Percentiles rank a stretch among this genome's conserved stretches.
Evolutionary conservation across 2,797 vertebrate species (phyloP).

Genomic region (Onychomys leucogaster): DNA sequence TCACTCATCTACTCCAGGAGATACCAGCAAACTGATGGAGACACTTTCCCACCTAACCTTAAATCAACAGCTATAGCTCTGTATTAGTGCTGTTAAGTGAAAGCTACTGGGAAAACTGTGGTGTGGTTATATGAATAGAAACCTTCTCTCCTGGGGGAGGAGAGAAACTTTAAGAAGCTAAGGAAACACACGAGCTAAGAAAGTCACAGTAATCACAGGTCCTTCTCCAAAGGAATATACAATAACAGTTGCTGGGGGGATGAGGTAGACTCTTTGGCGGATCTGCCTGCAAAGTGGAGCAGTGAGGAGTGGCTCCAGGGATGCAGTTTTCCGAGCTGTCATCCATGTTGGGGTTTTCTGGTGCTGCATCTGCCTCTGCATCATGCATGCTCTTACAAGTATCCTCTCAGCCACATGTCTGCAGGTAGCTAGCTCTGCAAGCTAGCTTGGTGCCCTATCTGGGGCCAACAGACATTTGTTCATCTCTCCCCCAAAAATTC

Average conservation of each 20-base stretch:
- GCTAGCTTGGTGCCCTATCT: neutral
- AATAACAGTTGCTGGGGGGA: neutral
- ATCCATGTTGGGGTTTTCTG: neutral
- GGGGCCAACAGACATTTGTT: neutral
- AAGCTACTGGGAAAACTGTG: neutral
- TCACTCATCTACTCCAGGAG: neutral
- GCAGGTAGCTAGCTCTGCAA: neutral
- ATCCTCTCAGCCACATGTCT: neutral
- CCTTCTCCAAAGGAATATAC: neutral
- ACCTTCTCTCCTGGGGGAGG: too few species aligned
- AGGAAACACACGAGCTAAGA: neutral
- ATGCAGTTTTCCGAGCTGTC: neutral
- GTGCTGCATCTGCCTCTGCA: too few species aligned
- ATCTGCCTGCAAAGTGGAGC: neutral
- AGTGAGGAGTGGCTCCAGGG: neutral
- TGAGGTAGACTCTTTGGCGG: neutral
- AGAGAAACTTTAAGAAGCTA: neutral
- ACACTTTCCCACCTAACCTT: neutral
- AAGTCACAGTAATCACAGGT: neutral
- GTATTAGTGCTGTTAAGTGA: neutral
- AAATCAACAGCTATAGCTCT: neutral
- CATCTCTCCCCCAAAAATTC: neutral
- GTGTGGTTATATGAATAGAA: neutral
- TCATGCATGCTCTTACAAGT: neutral
- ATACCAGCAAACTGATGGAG: neutral